Evolutionary conservation across 1,140 invertebrate genomes (phyloP).

Genomic region (Brachionus manjavacas): DNA sequence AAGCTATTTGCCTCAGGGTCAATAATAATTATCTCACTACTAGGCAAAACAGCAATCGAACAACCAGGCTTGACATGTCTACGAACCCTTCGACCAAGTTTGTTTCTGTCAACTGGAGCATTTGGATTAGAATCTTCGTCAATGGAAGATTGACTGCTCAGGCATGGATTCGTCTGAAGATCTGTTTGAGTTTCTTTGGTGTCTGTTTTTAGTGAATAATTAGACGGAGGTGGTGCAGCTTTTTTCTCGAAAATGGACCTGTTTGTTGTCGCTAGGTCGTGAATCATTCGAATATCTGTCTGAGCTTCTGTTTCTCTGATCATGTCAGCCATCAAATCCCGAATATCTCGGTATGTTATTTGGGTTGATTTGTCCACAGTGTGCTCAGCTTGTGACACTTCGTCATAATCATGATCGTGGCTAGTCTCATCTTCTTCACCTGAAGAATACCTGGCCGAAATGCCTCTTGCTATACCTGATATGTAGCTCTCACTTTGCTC

Average conservation of each 20-base stretch:
- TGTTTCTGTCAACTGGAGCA: conserved; percentile 24
- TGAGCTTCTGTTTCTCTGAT: conserved; percentile 32
- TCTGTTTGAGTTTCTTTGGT: conserved; percentile 25
- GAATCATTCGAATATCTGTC: conserved; percentile 42
- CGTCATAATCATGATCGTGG: conserved; percentile 18
- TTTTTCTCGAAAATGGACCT: conserved; percentile 4
- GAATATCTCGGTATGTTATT: conserved; percentile 24
- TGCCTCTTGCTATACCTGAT: neutral
- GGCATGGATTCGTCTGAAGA: neutral
- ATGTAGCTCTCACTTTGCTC: neutral
- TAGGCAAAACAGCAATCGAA: conserved; percentile 39
- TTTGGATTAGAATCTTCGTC: conserved; percentile 24
- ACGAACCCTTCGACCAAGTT: conserved; percentile 8
- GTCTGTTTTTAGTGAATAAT: conserved; percentile 24
- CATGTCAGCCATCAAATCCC: neutral
- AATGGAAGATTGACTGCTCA: neutral
- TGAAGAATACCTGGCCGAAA: neutral
- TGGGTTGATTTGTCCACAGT: neutral
- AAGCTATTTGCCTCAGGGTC: conserved; percentile 30
- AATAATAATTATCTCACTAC: conserved; percentile 38
- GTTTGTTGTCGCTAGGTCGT: neutral
- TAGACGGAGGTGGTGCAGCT: neutral
- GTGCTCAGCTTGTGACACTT: neutral
- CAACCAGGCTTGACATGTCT: conserved; percentile 29
- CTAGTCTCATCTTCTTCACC: neutral